Evolutionary conservation across 2,888 invertebrate species (phyloP).

Genomic region (Agriopis marginaria): DNA sequence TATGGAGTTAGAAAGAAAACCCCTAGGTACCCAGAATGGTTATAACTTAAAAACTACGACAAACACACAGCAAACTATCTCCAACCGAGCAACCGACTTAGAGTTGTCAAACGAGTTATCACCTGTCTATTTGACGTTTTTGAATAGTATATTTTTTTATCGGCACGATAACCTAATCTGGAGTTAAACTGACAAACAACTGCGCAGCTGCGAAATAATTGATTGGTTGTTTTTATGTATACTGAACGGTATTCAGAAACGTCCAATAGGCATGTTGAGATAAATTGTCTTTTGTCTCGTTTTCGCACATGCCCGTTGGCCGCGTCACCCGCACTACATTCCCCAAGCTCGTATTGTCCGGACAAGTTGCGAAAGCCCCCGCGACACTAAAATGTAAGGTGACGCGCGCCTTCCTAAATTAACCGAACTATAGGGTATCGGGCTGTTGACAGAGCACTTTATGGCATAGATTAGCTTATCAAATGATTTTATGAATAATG

Average conservation of each 20-base stretch:
- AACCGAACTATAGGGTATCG: background rate
- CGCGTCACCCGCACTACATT: background rate
- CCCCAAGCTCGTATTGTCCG: background rate
- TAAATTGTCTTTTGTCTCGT: background rate
- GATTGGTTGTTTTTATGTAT: background rate
- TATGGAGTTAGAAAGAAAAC: background rate
- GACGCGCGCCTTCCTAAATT: background rate
- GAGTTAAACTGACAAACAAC: background rate
- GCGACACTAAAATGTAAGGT: background rate
- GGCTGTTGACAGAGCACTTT: background rate
- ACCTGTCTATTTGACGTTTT: conserved; percentile 4
- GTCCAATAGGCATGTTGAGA: background rate
- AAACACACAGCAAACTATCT: background rate
- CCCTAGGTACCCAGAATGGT: background rate
- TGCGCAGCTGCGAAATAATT: conserved; percentile 3
- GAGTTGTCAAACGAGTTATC: background rate
- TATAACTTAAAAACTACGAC: background rate
- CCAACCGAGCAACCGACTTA: background rate
- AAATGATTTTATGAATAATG: no score
- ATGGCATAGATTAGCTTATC: background rate
- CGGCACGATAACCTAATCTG: background rate
- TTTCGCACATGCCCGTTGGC: background rate
- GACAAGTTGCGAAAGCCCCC: background rate
- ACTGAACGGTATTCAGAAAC: background rate
- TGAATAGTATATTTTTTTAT: background rate